Percentiles rank a stretch among this genome's conserved stretches.
Evolutionary conservation across 1,140 invertebrate species (phyloP).

Genomic region (Lethocerus indicus): DNA sequence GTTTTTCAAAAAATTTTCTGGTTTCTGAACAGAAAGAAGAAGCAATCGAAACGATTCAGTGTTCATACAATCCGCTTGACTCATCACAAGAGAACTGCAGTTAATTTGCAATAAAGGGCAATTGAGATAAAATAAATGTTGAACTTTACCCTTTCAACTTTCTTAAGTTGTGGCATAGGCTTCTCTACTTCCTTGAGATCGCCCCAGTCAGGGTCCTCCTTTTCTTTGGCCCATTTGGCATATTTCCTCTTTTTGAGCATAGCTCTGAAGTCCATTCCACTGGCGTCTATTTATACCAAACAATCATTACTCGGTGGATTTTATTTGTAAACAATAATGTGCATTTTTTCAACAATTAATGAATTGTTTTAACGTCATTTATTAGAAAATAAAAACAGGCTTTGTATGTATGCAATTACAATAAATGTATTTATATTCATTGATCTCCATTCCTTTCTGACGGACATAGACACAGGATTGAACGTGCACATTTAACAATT

Average conservation of each 20-base stretch:
- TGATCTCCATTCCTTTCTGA: no score
- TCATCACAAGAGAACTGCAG: conserved; percentile 10
- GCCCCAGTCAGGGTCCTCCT: conserved; percentile 80
- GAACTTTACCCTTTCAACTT: conserved; percentile 71
- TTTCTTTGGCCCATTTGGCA: conserved; percentile 80
- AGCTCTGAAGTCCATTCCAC: conserved; percentile 95
- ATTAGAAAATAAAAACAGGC: no score
- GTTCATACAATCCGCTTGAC: neutral
- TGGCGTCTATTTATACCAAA: conserved; percentile 66
- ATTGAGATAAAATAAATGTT: neutral
- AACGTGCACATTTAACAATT: no score
- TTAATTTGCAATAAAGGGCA: no score
- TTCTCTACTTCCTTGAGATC: conserved; percentile 86
- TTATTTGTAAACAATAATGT: no score
- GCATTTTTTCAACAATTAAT: no score
- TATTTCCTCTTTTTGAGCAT: conserved; percentile 95
- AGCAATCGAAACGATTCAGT: neutral
- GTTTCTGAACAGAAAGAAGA: conserved; percentile 55
- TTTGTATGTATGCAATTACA: no score
- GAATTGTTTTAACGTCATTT: no score
- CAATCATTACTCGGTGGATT: no score
- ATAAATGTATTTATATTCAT: no score
- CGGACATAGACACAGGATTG: no score
- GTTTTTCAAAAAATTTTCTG: conserved; percentile 86
- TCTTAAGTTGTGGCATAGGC: conserved; percentile 64